Percentiles rank a stretch among this genome's conserved stretches.
These are phyloP conservation scores for Drosophila macrothrix DNA, from an alignment of 2,888 invertebrate species.

Conservation along the genomic window DNA sequence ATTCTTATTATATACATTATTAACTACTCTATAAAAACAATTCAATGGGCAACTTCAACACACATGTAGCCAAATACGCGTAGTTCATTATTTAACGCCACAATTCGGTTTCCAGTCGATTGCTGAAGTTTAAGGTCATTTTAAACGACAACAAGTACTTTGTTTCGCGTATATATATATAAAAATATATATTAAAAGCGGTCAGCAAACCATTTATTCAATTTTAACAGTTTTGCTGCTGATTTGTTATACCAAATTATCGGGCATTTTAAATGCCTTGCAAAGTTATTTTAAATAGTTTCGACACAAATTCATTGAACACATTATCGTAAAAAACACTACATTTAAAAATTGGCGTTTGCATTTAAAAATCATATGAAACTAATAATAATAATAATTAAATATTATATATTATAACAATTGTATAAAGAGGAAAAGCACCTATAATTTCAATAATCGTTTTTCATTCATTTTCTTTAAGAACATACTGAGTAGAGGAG, in stretches of 20 bases:
- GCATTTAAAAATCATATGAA: conserved; percentile 45
- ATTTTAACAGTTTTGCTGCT: conserved; percentile 37
- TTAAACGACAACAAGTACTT: conserved; percentile 1
- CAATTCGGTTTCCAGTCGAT: conserved; percentile 41
- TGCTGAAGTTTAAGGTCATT: conserved; percentile 12
- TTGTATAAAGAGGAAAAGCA: conserved; percentile 58
- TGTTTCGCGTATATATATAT: conserved; percentile 25
- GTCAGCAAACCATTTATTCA: conserved; percentile 15
- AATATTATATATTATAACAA: conserved; percentile 45
- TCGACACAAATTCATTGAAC: conserved; percentile 30
- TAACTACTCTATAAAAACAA: conserved; percentile 48
- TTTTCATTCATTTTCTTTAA: conserved; percentile 55
- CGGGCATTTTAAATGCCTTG: conserved; percentile 52
- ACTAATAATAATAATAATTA: conserved; percentile 37
- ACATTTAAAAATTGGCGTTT: conserved; percentile 53
- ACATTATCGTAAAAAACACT: conserved; percentile 28
- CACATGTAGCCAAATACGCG: conserved; percentile 38
- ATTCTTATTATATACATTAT: conserved; percentile 61
- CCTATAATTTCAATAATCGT: conserved; percentile 46
- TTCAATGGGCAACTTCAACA: conserved; percentile 35
- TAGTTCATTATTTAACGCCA: conserved; percentile 54
- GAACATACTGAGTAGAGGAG: conserved; percentile 37
- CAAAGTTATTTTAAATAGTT: conserved; percentile 36
- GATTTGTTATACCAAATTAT: conserved; percentile 68
- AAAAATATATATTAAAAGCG: conserved; percentile 13